Conservation (phyloP, 2,113 vertebrate species). For the Oceanodroma tethys region DNA sequence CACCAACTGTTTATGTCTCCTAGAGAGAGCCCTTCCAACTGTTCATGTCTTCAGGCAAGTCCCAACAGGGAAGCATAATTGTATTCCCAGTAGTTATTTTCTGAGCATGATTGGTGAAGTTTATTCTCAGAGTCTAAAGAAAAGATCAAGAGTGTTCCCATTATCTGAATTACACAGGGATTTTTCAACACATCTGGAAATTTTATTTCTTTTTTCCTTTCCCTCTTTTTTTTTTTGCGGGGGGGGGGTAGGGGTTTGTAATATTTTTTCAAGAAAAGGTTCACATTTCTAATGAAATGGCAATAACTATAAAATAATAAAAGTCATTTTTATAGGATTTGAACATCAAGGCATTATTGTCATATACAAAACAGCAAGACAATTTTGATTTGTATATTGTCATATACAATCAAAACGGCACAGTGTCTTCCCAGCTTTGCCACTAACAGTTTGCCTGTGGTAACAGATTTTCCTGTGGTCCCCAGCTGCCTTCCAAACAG, state of each 20-base stretch:
- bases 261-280: not conserved
- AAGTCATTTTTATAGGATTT: not conserved
- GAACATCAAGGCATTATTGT: not conserved
- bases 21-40: not conserved
- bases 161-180: not conserved
- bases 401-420: not conserved
- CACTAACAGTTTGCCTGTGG: not conserved
- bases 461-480: not conserved
- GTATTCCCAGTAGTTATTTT: not conserved
- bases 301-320: not conserved
- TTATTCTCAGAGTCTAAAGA: slow-evolving; percentile 1
- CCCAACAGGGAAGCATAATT: slow-evolving; percentile 1
- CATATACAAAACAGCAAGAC: not conserved
- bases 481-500: not conserved
- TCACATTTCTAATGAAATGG: not conserved
- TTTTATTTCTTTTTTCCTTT: not conserved
- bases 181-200: not conserved
- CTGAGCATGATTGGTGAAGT: not conserved
- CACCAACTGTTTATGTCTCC: not conserved
- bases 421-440: not conserved
- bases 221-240: not conserved
- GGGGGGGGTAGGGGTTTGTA: not conserved
- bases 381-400: too few species aligned
- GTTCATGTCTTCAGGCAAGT: not conserved
- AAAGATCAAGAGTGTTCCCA: not conserved